Evolutionary conservation across 2,797 vertebrate genomes (phyloP), one percentile per base, ranked within the genome.

Genomic region (Oophaga sylvatica): DNA sequence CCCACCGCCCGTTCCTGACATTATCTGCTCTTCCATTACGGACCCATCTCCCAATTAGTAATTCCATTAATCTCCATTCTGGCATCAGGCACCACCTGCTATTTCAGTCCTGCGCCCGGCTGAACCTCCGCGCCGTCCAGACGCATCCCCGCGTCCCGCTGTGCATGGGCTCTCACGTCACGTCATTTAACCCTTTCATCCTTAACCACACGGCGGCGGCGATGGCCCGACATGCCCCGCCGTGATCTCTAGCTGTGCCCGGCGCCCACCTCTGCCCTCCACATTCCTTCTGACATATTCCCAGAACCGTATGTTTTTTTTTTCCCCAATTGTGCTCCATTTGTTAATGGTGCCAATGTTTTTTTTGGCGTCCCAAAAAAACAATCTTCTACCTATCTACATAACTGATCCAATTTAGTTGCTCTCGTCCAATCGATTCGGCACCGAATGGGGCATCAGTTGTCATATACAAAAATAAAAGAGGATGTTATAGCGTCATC

Each of bases 21-120:
- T 81, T 80, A 81, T 53, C 81, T 76, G 60, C 83, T 82, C 12
- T 68, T 79, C 85, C 85, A 88, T 88, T 85, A 88, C 76, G 57
- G 87, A 45, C 65, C 87, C 87, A 88, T 88, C 87, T 84, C 78
- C 71, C 87, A 81, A 88, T 88, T 85, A 88, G 87, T 81, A 57
- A 75, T 77, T 80, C 87, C 83, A 88, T 88, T 88, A 85, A 88
- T 88, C 83, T 85, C 78, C n/a, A 19, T 85, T 62, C 68, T 85
- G 83, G 67, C 83, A 88, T 60, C 63, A 53, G 76, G 65, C 81
- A 78, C 76, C 87, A 79, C 81, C 76, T 84, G 87, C 87, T 88
- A 77, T 63, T 68, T 73, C 75, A 65, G 71, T 67, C 35, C 67
- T 65, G 85, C 76, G 53, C 75, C 31, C 75, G 48, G 60, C 80